Evolutionary conservation across 2,113 vertebrate species (phyloP).

Genomic region (Herpetotheres cachinnans): DNA sequence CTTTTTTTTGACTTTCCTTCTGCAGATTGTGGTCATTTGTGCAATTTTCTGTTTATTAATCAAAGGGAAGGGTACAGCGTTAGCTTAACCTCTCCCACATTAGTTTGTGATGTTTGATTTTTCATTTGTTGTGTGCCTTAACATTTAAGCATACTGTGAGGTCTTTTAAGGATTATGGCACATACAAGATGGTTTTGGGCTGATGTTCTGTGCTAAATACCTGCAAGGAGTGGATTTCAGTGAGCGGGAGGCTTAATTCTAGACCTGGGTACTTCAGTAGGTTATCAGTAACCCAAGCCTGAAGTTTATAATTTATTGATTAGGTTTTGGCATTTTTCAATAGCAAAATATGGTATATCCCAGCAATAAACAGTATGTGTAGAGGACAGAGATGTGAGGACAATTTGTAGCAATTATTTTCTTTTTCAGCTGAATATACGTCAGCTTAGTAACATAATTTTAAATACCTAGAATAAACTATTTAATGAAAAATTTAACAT

Average conservation of each 20-base stretch:
- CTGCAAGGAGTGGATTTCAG: background rate
- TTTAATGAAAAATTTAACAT: background rate
- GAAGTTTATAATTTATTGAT: background rate
- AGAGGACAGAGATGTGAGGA: background rate
- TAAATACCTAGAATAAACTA: background rate
- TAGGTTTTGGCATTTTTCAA: background rate
- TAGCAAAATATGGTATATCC: background rate
- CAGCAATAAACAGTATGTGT: background rate
- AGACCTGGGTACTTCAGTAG: background rate
- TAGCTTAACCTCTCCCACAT: background rate
- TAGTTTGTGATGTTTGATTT: background rate
- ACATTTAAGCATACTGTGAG: background rate
- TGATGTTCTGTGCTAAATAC: background rate
- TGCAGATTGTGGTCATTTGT: too few relatives aligned
- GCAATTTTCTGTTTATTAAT: background rate
- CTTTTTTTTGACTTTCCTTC: background rate
- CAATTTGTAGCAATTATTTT: background rate
- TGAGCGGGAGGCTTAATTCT: background rate
- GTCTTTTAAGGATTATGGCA: background rate
- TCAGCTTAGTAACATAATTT: background rate
- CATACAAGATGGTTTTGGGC: background rate
- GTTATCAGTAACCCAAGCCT: background rate
- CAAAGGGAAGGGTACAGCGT: background rate
- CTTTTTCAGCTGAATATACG: background rate
- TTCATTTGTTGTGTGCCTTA: background rate